phyloP scores from a whole-genome alignment of 2,888 invertebrate genomes.

The Heliothis peltigera region DNA sequence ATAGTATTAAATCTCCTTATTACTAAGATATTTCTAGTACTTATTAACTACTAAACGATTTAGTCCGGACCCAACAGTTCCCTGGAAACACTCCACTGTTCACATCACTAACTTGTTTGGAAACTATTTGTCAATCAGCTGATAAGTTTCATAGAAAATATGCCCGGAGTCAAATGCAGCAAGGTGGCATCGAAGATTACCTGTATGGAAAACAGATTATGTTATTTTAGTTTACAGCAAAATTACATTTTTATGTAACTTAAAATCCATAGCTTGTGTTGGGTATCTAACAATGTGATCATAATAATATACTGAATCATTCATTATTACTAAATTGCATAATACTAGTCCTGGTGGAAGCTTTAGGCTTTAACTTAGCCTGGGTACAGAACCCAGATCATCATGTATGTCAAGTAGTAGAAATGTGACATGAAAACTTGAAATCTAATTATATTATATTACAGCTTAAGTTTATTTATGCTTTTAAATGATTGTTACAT shows the following conservation, averaged over 20 bases:
- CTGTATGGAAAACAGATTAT: slow-evolving; percentile 60
- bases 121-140: slow-evolving; percentile 81
- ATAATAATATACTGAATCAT: too few species aligned
- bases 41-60: slow-evolving; percentile 79
- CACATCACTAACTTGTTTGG: slow-evolving; percentile 82
- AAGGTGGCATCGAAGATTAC: slow-evolving; percentile 68
- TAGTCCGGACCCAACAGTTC: slow-evolving; percentile 85
- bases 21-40: slow-evolving; percentile 81
- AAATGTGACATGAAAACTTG: too few species aligned
- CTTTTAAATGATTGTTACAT: too few species aligned
- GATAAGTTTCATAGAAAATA: slow-evolving; percentile 79
- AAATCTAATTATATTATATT: too few species aligned
- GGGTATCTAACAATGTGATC: too few species aligned
- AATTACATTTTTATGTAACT: background rate
- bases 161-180: slow-evolving; percentile 86
- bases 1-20: slow-evolving; percentile 87
- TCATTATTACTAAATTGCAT: too few species aligned
- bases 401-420: too few species aligned
- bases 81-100: slow-evolving; percentile 84
- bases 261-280: too few species aligned
- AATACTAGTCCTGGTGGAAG: too few species aligned
- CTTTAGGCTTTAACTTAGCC: too few species aligned
- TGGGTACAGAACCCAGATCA: too few species aligned
- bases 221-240: background rate
- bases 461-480: too few species aligned